Conservation (phyloP, 2,888 invertebrate species). For the Argyresthia goedartella region DNA sequence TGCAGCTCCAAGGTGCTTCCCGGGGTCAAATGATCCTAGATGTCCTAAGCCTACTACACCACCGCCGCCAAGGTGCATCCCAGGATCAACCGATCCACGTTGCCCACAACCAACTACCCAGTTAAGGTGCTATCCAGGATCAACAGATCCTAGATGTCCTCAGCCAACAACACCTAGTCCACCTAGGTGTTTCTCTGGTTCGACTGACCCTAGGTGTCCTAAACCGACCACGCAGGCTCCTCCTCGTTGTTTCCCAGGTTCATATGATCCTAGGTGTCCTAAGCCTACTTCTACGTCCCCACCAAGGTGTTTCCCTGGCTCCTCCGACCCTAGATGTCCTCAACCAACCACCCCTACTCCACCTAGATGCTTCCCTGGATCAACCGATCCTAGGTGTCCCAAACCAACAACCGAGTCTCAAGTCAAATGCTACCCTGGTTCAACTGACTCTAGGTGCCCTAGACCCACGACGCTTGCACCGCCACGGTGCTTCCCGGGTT, state of each 20-base stretch:
- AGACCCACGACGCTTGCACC: slow-evolving; percentile 15
- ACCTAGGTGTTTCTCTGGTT: slow-evolving; percentile 22
- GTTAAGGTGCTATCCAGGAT: slow-evolving; percentile 22
- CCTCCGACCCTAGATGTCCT: slow-evolving; percentile 25
- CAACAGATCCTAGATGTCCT: slow-evolving; percentile 21
- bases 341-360: slow-evolving; percentile 19
- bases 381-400: slow-evolving; percentile 29
- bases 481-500: slow-evolving; percentile 29
- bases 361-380: slow-evolving; percentile 22
- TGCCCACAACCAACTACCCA: slow-evolving; percentile 13
- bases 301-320: slow-evolving; percentile 16
- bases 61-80: slow-evolving; percentile 18
- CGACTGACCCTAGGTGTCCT: slow-evolving; percentile 27
- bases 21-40: slow-evolving; percentile 20
- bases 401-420: slow-evolving; percentile 16
- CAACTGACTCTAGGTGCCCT: slow-evolving; percentile 17
- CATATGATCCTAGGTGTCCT: slow-evolving; percentile 19
- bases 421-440: slow-evolving; percentile 18
- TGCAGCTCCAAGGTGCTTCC: slow-evolving; percentile 19
- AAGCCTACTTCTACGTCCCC: slow-evolving; percentile 14
- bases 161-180: slow-evolving; percentile 15
- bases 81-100: slow-evolving; percentile 11
- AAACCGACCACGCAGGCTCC: slow-evolving; percentile 18
- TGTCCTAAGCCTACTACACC: slow-evolving; percentile 18
- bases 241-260: slow-evolving; percentile 18